These are phyloP conservation scores for Tachina grossa DNA, from an alignment of 2,888 invertebrate species.

Conservation along the genomic window DNA sequence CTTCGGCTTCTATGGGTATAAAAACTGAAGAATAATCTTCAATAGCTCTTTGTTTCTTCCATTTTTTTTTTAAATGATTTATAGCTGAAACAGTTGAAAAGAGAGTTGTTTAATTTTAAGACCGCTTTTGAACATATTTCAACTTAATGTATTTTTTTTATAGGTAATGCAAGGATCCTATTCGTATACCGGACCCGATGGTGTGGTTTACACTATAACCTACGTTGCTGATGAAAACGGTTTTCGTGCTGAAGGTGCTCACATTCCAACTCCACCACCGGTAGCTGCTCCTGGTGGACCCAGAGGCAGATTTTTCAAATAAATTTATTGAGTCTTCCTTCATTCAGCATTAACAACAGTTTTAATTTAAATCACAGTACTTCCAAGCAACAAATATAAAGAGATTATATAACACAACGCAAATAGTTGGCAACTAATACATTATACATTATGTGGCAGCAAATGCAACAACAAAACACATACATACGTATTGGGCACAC, in stretches of 20 bases:
- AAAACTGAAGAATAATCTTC: too few species aligned
- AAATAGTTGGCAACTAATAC: constrained; percentile 50
- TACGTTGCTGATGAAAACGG: constrained; percentile 84
- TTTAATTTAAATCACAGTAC: background rate
- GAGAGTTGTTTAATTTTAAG: background rate
- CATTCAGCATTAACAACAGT: constrained; percentile 13
- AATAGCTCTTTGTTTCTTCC: too few species aligned
- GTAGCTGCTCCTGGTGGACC: constrained; percentile 76
- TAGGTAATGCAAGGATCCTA: constrained; percentile 85
- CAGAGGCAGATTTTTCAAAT: constrained; percentile 78
- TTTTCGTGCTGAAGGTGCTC: constrained; percentile 83
- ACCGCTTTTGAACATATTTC: background rate
- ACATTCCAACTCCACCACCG: constrained; percentile 83
- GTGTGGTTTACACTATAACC: constrained; percentile 84
- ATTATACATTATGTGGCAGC: constrained; percentile 54
- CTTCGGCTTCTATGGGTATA: too few species aligned
- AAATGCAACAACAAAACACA: constrained; percentile 47
- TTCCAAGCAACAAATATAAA: constrained; percentile 10
- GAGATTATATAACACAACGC: constrained; percentile 13
- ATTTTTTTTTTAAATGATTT: too few species aligned
- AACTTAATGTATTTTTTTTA: background rate
- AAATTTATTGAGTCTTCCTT: constrained; percentile 63
- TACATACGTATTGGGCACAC: constrained; percentile 36
- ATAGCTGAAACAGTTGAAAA: too few species aligned
- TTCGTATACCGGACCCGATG: constrained; percentile 85